These are phyloP conservation scores for Phyllostomus discolor DNA, from an alignment of 2,113 vertebrate genomes.

Conservation along the genomic window DNA sequence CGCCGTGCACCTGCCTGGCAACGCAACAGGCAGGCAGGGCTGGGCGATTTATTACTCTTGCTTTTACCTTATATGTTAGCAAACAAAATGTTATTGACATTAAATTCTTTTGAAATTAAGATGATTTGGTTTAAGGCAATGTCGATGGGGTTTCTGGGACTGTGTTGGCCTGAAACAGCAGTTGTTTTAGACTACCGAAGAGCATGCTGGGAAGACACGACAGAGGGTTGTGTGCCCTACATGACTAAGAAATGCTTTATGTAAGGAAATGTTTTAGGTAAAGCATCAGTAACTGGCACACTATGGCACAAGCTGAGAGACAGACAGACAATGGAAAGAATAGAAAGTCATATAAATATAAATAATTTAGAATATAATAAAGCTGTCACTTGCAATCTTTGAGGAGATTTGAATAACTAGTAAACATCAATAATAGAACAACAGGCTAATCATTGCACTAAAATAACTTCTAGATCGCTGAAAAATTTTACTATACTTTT, in stretches of 20 bases:
- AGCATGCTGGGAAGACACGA: neutral
- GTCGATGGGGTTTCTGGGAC: neutral
- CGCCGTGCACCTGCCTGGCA: accelerated
- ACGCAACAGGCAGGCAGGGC: too few species aligned
- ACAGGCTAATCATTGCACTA: neutral
- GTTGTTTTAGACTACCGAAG: neutral
- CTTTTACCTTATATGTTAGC: neutral
- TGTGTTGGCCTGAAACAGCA: neutral
- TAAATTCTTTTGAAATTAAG: neutral
- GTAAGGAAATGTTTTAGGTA: neutral
- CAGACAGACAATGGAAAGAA: neutral
- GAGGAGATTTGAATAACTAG: neutral
- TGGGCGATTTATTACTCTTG: neutral
- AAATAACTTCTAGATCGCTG: neutral
- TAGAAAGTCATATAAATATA: neutral
- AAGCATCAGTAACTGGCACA: neutral
- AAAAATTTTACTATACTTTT: neutral
- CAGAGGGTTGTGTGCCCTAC: neutral
- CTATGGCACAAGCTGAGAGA: neutral
- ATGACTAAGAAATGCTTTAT: neutral
- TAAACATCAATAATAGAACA: neutral
- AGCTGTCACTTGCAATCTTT: neutral
- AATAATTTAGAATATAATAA: neutral
- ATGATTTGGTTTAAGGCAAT: neutral
- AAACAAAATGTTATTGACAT: neutral